Percentiles rank a stretch among this genome's conserved stretches.
Conservation (phyloP, 1,140 invertebrate species). For the Mycetomoellerius zeteki region DNA sequence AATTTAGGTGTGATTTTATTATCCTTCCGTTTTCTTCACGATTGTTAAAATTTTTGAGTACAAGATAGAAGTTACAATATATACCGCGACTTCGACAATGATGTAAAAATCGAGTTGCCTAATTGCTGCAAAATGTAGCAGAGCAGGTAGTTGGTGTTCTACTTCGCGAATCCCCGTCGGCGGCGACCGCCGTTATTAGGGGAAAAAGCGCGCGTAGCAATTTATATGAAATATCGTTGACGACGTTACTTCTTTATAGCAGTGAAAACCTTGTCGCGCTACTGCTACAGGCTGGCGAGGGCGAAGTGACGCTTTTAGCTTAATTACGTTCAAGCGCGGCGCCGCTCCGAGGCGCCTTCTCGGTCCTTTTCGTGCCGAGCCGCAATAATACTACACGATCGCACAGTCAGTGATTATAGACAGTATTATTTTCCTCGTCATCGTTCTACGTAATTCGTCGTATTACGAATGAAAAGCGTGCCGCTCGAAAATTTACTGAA, state of each 20-base stretch:
- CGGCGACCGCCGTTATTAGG: slow-evolving; percentile 40
- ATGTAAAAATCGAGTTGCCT: slow-evolving; percentile 50
- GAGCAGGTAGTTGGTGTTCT: slow-evolving; percentile 27
- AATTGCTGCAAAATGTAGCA: slow-evolving; percentile 48
- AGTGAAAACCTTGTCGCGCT: slow-evolving; percentile 60
- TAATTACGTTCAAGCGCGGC: slow-evolving; percentile 56
- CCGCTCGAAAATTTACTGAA: slow-evolving; percentile 22
- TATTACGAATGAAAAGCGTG: slow-evolving; percentile 35
- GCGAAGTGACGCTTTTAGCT: slow-evolving; percentile 63
- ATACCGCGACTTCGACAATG: slow-evolving; percentile 8
- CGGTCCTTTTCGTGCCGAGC: slow-evolving; percentile 43
- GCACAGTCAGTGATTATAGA: slow-evolving; percentile 49
- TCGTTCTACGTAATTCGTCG: slow-evolving; percentile 44
- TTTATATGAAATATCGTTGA: slow-evolving; percentile 64
- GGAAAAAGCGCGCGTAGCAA: slow-evolving; percentile 64
- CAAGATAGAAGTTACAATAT: background rate
- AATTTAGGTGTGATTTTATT: background rate
- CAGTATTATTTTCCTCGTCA: slow-evolving; percentile 44
- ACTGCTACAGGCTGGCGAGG: slow-evolving; percentile 43
- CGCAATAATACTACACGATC: slow-evolving; percentile 58
- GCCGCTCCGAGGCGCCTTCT: slow-evolving; percentile 39
- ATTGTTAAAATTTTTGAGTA: background rate
- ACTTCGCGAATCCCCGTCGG: slow-evolving; percentile 27
- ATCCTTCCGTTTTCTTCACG: background rate
- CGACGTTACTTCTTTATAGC: slow-evolving; percentile 63